phyloP scores from a whole-genome alignment of 1,140 invertebrate genomes.

The Diorhabda sublineata region DNA sequence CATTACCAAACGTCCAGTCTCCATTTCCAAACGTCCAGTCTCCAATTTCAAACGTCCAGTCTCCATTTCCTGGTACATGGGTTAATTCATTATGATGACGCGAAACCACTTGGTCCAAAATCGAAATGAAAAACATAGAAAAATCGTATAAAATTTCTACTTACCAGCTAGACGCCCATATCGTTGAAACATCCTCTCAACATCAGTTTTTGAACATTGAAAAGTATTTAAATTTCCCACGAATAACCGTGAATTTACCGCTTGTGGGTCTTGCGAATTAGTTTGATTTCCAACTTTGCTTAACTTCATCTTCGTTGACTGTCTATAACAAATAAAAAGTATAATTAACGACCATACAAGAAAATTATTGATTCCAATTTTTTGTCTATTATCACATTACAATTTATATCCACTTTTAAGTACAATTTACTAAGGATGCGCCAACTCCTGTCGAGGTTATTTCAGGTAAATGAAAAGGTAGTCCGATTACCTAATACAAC shows the following conservation, averaged over 20 bases:
- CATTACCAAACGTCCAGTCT: too few species aligned
- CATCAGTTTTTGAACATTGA: constrained; percentile 82
- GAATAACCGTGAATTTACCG: constrained; percentile 82
- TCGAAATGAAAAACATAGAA: constrained; percentile 4
- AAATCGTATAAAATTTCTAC: constrained; percentile 16
- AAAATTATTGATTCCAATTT: too few species aligned
- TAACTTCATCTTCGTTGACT: constrained; percentile 61
- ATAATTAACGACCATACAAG: background rate
- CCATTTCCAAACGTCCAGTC: too few species aligned
- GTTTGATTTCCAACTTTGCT: constrained; percentile 84
- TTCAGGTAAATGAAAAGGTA: too few species aligned
- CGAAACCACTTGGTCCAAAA: background rate
- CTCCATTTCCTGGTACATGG: too few species aligned
- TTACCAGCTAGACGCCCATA: constrained; percentile 79
- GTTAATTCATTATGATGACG: too few species aligned
- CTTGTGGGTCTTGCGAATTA: constrained; percentile 81
- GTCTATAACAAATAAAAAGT: constrained; percentile 36
- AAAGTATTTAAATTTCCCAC: constrained; percentile 89
- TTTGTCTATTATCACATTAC: too few species aligned
- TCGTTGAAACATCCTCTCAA: constrained; percentile 80
- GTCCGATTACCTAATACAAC: too few species aligned
- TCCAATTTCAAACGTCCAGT: too few species aligned
- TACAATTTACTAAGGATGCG: too few species aligned
- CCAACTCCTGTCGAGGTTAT: too few species aligned
- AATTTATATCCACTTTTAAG: too few species aligned